phyloP scores from a whole-genome alignment of 2,888 invertebrate genomes.

The Helobdella robusta region DNA sequence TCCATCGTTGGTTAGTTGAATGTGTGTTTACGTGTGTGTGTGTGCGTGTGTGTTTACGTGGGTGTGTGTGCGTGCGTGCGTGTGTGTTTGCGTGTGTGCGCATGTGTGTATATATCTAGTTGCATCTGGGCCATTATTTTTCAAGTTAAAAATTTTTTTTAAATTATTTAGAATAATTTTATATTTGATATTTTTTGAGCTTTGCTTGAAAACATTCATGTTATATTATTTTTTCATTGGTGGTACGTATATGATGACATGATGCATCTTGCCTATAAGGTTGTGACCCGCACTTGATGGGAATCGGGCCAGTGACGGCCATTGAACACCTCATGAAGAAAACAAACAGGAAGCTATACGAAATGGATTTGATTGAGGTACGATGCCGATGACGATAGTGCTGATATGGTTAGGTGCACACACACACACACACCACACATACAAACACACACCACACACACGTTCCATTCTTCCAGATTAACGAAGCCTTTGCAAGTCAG shows the following conservation, averaged over 20 bases:
- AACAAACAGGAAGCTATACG: conserved; percentile 67
- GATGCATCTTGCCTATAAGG: conserved; percentile 44
- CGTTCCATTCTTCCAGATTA: conserved; percentile 61
- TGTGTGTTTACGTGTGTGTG: neutral
- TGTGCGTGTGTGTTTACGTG: too few relatives aligned
- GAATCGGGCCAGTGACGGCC: conserved; percentile 88
- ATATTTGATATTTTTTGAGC: neutral
- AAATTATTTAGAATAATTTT: neutral
- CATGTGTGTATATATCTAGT: too few relatives aligned
- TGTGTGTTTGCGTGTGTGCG: too few relatives aligned
- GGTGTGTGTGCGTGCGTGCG: too few relatives aligned
- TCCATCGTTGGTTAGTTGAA: conserved; percentile 65
- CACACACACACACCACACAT: too few relatives aligned
- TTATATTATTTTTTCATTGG: conserved; percentile 1
- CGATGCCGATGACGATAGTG: too few relatives aligned
- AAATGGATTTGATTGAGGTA: conserved; percentile 90
- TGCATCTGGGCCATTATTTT: too few relatives aligned
- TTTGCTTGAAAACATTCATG: neutral
- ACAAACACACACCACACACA: too few relatives aligned
- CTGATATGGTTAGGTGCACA: too few relatives aligned
- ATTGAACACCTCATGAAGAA: conserved; percentile 69
- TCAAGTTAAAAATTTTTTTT: neutral
- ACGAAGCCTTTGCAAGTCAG: conserved; percentile 95
- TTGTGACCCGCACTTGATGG: conserved; percentile 95
- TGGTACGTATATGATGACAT: neutral